These are phyloP conservation scores for Ganaspis sp. DNA, from an alignment of 1,140 invertebrate genomes.

Conservation along the genomic window DNA sequence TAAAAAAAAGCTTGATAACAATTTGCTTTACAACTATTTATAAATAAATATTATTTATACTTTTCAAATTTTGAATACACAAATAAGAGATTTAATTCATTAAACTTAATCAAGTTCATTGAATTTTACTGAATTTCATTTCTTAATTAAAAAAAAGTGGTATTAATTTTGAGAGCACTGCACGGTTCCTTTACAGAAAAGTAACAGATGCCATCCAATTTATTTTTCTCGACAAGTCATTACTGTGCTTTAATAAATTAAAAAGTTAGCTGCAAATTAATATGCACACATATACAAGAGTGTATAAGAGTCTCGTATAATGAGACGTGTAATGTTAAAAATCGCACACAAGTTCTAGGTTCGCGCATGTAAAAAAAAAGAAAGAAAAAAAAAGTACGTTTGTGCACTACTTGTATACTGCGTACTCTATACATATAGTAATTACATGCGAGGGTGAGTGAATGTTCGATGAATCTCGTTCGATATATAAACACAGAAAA, in stretches of 20 bases:
- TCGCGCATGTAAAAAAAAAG: slow-evolving; percentile 7
- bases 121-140: neutral
- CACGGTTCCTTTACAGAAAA: slow-evolving; percentile 54
- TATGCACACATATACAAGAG: slow-evolving; percentile 21
- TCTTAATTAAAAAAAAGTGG: no score
- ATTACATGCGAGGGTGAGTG: slow-evolving; percentile 5
- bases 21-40: no score
- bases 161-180: slow-evolving; percentile 15
- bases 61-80: no score
- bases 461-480: slow-evolving; percentile 26
- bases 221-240: slow-evolving; percentile 31
- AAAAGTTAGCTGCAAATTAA: slow-evolving; percentile 6
- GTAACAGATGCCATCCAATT: slow-evolving; percentile 49
- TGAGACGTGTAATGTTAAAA: slow-evolving; percentile 32
- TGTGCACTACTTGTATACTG: slow-evolving; percentile 7
- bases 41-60: no score
- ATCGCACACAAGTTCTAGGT: slow-evolving; percentile 34
- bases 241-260: slow-evolving; percentile 19
- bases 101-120: neutral
- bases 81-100: no score
- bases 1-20: no score
- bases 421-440: slow-evolving; percentile 27
- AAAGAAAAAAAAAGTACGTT: slow-evolving; percentile 4
- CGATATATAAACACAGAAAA: slow-evolving; percentile 28
- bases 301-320: neutral